These are phyloP conservation scores for Notarius lentiginosus DNA, from an alignment of 2,113 vertebrate species.

Conservation along the genomic window DNA sequence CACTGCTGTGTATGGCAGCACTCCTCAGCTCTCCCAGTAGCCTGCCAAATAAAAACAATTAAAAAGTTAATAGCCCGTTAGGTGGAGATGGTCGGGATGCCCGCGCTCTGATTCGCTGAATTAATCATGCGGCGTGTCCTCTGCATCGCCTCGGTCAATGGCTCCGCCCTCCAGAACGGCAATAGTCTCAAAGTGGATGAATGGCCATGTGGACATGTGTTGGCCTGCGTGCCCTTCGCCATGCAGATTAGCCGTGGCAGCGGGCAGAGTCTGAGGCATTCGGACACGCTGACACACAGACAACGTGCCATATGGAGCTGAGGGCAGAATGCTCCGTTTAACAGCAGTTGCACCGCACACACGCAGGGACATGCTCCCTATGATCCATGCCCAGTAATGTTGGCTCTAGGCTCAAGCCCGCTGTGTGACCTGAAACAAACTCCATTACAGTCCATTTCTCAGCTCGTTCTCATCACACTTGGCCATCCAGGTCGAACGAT, in stretches of 20 bases:
- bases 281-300: constrained; percentile 38
- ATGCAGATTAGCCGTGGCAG: constrained; percentile 50
- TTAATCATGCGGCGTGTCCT: constrained; percentile 44
- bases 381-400: constrained; percentile 36
- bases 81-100: constrained; percentile 49
- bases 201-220: constrained; percentile 37
- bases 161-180: constrained; percentile 18
- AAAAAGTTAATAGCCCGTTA: constrained; percentile 57
- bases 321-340: constrained; percentile 44
- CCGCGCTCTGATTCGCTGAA: constrained; percentile 51
- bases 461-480: constrained; percentile 22
- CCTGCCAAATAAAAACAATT: constrained; percentile 62
- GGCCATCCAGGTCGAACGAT: constrained; percentile 17
- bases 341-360: constrained; percentile 37
- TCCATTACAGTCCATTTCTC: constrained; percentile 42
- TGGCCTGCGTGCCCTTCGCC: constrained; percentile 38
- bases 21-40: constrained; percentile 40
- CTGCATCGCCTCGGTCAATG: not conserved
- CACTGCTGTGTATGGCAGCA: constrained; percentile 25
- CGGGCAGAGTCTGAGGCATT: constrained; percentile 34
- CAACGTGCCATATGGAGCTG: constrained; percentile 51
- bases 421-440: constrained; percentile 31
- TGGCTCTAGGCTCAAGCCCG: constrained; percentile 28
- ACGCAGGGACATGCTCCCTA: not conserved
- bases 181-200: not conserved